Base-by-base conservation (phyloP, 2,113 vertebrate species). In the Nematolebias whitei region DNA sequence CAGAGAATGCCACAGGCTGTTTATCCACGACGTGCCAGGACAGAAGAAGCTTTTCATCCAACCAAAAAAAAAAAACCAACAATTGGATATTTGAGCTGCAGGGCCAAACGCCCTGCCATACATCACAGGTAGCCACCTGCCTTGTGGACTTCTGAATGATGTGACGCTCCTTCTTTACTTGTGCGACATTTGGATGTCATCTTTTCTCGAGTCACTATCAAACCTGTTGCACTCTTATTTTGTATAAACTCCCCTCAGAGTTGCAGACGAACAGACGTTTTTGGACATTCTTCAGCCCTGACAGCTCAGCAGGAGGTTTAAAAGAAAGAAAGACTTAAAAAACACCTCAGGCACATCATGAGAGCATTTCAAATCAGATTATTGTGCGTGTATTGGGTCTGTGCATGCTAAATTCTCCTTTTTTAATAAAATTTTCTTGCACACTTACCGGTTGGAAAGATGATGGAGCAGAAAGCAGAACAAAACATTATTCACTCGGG, bases 1-100 rank as follows among this genome's bases (percentile, higher is more conserved):
- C 60, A 63, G 61, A 68, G 22, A 87, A 14, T 68, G 75, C 87
- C 79, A 54, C 47, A 32, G 82, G 85, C 71, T 88, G 81, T 87
- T 92, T 86, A 88, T 82, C 65, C 80, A 65, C 77, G 66, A 73
- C 73, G 56, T 77, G 63, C 67, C 71, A 49, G 39, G 32, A 64
- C 76, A 81, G 55, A 63, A 66, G 71, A 81, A 49, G 45, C 68
- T 55, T 63, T 68, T 75, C 77, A 29, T 58, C 41, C 63, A 29
- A 52, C 60, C 14, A 43, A 71, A 65, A 47, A 45, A 55, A 72
- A 72, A n/a, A n/a, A n/a, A n/a, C n/a, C n/a, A 66, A 48, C 32
- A 18, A 43, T 57, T 35, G n/a, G 48, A 41, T 68, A 43, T 55
- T 60, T 55, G 43, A 54, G 53, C 76, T 62, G 53, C 29, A 32